phyloP scores from a whole-genome alignment of 1,140 invertebrate species.

The Holcopasites calliopsidis region DNA sequence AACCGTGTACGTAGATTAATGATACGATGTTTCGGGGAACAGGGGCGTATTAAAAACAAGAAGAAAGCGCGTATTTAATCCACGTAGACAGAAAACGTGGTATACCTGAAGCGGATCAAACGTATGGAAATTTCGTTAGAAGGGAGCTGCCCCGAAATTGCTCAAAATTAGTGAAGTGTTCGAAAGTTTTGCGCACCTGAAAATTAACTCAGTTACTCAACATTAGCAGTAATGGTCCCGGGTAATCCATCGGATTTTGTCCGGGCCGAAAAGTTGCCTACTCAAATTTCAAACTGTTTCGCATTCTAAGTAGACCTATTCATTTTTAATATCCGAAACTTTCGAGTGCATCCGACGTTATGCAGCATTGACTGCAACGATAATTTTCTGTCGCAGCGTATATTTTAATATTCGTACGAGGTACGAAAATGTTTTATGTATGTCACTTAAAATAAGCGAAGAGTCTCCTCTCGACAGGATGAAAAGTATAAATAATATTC shows the following conservation, averaged over 20 bases:
- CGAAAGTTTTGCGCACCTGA: slow-evolving; percentile 30
- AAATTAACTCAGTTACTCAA: slow-evolving; percentile 39
- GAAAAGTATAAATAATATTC: no score
- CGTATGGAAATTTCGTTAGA: slow-evolving; percentile 34
- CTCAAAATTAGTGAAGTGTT: slow-evolving; percentile 20
- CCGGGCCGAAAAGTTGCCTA: slow-evolving; percentile 12
- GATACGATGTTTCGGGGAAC: no score
- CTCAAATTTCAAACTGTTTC: slow-evolving; percentile 14
- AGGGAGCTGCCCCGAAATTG: no score
- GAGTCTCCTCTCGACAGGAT: no score
- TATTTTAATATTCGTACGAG: background rate
- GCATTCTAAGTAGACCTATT: slow-evolving; percentile 20
- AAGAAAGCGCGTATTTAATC: no score
- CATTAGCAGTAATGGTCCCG: slow-evolving; percentile 41
- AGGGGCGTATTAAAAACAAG: no score
- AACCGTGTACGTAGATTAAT: no score
- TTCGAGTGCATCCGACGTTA: background rate
- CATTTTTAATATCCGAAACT: slow-evolving; percentile 16
- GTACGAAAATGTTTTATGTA: background rate
- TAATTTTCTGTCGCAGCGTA: background rate
- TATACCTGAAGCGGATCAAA: slow-evolving; percentile 5
- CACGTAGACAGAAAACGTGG: background rate
- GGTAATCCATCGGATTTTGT: slow-evolving; percentile 42
- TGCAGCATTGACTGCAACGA: no score
- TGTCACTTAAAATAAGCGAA: background rate